Evolutionary conservation across 2,888 invertebrate species (phyloP), one percentile per base, ranked within the genome.

Genomic region (Monoplex corrugatus): DNA sequence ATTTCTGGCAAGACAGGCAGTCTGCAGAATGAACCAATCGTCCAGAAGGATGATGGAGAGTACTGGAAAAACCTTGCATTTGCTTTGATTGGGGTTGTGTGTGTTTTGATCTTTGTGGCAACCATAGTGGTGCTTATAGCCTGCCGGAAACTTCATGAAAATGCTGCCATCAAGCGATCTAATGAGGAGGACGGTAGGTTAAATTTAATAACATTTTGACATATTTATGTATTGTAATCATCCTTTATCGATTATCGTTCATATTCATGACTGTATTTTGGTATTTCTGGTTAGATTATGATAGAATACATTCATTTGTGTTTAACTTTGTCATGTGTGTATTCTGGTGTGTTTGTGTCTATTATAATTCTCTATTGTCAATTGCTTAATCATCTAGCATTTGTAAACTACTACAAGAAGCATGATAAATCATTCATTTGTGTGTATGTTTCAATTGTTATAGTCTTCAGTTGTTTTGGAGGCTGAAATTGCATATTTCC

Each of bases 21-120:
- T 3, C 43, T 35, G 68, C 68, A 68, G 63, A 88, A 63, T 63
- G 87, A 88, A 38, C 89, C 89, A 13, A 86, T 88, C 3, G 89
- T 91, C 13, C 89, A 92, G 13, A 92, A 92, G 50, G 93, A 92
- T 13, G 93, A 93, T 72, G 90, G 92, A 75, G 86, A 91, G 63
- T 92, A 94, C 82, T 94, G 94, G 94, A 92, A 92, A 78, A 92
- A 91, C 38, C 89, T 94, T 35, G 93, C 94, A 0, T 93, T 93
- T 91, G 93, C 93, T 35, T 90, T 94, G 80, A 94, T 94, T 86
- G 94, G 93, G 1, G 92, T 94, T 13, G 90, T 94, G 35, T 93
- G 94, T 91, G 90, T 93, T 57, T 89, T 94, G 43, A 93, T 93
- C 38, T 89, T 94, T 43, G 90, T 93, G 32, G 92, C 93, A 0